Base-by-base conservation (phyloP, 2,113 vertebrate species). In the Urocolius indicus region DNA sequence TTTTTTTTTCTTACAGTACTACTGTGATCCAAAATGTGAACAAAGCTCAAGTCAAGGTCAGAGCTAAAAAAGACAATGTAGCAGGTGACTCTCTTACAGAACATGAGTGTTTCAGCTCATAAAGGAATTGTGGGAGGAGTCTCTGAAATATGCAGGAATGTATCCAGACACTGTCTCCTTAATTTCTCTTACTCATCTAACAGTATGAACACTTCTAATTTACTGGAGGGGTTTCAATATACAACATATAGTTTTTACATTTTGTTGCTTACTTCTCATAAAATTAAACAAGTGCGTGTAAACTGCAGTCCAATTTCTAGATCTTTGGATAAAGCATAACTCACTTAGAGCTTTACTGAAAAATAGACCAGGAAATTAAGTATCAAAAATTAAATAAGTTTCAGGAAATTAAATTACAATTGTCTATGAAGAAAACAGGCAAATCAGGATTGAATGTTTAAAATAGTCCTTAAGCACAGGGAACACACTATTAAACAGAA, bases 11-110 rank as follows among this genome's bases (percentile, higher is more conserved):
- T 45, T 95, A 51, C 97, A 99, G 99, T 97, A 99, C 99, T 57
- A 99, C 99, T 62, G 98, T 99, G 80, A 99, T 99, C 96, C 99
- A 99, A 96, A 99, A 99, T 58, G 99, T 99, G 82, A 99, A 99
- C 97, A 99, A 99, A 98, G 99, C 99, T 82, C 99, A 99, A 94
- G 99, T 99, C 95, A 99, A 99, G 98, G 98, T 99, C 94, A 97
- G 99, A 93, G 99, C 99, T 54, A 99, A 99, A 98, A 99, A 98
- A 95, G 99, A 99, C 97, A 99, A 99, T 5, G 99, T 99, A 88
- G 99, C 99, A 98, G 99, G 99, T 99, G 71, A 97, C 65, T 73
- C 32, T 48, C n/a, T 69, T 88, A 61, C 21, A 80, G 45, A 52
- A 17, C 57, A 46, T 11, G 10, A 67, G 32, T 63, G 88, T 87